A percentile compares a stretch with the other conserved stretches of the same genome.
These are phyloP conservation scores for Hydropotes inermis DNA, from an alignment of 2,113 vertebrate genomes.

Conservation along the genomic window DNA sequence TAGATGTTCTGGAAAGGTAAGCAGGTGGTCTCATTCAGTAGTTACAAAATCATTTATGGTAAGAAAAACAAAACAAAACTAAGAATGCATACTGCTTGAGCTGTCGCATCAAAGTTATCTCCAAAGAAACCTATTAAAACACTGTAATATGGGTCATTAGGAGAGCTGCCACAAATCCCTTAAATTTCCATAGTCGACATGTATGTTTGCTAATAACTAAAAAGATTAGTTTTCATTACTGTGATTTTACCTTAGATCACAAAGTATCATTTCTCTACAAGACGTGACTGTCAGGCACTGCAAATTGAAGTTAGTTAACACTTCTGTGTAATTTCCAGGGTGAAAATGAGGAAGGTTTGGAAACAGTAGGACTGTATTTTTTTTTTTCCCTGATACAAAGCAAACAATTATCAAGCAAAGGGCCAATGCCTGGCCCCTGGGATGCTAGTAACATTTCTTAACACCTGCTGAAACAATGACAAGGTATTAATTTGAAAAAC, in stretches of 20 bases:
- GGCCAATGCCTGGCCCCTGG: constrained; percentile 86
- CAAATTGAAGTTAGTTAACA: constrained; percentile 96
- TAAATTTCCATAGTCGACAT: constrained; percentile 81
- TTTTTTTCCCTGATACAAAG: constrained; percentile 86
- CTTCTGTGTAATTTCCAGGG: constrained; percentile 88
- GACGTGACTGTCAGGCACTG: constrained; percentile 88
- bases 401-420: constrained; percentile 93
- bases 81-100: constrained; percentile 66
- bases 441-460: constrained; percentile 85
- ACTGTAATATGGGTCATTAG: constrained; percentile 80
- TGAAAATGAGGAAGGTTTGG: constrained; percentile 94
- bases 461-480: constrained; percentile 91
- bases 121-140: constrained; percentile 86
- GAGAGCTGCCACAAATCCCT: constrained; percentile 80
- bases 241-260: constrained; percentile 88
- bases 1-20: constrained; percentile 45
- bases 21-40: constrained; percentile 41
- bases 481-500: constrained; percentile 96
- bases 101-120: constrained; percentile 79
- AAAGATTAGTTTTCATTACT: constrained; percentile 86
- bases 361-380: constrained; percentile 84
- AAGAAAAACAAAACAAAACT: constrained; percentile 1
- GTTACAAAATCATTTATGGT: constrained; percentile 56
- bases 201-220: constrained; percentile 85
- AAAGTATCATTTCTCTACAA: constrained; percentile 88